Base-by-base conservation (phyloP, 2,797 vertebrate genomes). In the Pseudocheirus occidentalis region DNA sequence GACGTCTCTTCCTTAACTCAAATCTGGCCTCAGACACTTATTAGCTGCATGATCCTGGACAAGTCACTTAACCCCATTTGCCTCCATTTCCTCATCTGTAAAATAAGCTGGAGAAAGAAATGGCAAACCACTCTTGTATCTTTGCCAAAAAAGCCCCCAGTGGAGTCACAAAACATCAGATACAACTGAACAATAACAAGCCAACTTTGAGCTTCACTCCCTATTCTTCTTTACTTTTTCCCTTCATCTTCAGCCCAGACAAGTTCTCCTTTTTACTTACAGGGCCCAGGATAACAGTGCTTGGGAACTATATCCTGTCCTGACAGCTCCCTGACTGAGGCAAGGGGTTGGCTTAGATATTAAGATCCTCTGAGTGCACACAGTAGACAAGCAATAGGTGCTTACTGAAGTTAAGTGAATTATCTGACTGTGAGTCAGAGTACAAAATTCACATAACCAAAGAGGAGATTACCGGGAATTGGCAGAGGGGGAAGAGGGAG, bases 351-450 rank as follows among this genome's bases (percentile, higher is more conserved):
- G 40, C 73, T 34, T 87, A 50, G 40, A 87, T 27, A 50, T 50
- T 87, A 50, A 87, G 73, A 50, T 87, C 40, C 40, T 87, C 73
- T 87, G 73, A 87, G 40, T 27, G 40, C 40, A 50, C 24, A 50
- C 24, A 87, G 40, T 46, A 87, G 73, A 87, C 40, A 87, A 81
- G 73, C 73, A 81, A 40, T 81, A 81, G 73, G 73, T 87, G 40
- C 40, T 87, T 87, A 18, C 21, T 50, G 40, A 87, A 87, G 73
- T 87, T 87, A 87, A 87, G 40, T 87, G 73, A 50, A 31, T 27
- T 73, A 73, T 93, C 56, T 92, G 29, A 14, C 92, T 94, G 57
- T 90, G 57, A 94, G 50, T 90, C 66, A 90, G 66, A 93, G 28
- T 0, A 11, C 18, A 55, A 27, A 1, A 52, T 5, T 93, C 59